phyloP scores from a whole-genome alignment of 37 sponge, comb jelly and placozoan species.

The Agelas oroides region DNA sequence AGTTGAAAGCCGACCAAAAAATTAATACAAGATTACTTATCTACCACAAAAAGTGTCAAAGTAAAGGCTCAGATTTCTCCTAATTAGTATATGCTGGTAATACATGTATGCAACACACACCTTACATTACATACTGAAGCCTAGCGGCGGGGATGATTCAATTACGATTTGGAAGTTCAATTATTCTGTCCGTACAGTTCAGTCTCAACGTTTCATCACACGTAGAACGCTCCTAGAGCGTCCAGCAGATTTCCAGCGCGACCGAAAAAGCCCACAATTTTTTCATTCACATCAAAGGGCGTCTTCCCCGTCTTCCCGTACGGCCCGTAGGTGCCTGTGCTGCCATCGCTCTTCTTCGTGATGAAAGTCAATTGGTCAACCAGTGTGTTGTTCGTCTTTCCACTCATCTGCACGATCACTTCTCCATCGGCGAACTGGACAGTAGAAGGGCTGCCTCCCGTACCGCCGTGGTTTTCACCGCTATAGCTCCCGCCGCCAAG shows the following conservation, averaged over 20 bases:
- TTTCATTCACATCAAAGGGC: not conserved
- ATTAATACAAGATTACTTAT: no score
- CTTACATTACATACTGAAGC: no score
- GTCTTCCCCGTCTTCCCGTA: slow-evolving; percentile 11
- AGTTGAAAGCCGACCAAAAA: no score
- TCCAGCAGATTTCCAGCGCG: slow-evolving; percentile 5
- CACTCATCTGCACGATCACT: not conserved
- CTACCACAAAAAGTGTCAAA: no score
- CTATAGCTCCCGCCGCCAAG: not conserved
- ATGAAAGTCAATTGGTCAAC: slow-evolving; percentile 6
- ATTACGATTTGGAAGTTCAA: no score
- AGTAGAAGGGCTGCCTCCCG: not conserved
- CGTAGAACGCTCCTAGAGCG: no score
- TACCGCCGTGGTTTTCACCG: not conserved
- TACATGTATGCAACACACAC: no score
- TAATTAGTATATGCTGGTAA: no score
- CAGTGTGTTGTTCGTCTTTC: not conserved
- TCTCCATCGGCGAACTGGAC: not conserved
- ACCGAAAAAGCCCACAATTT: slow-evolving; percentile 20
- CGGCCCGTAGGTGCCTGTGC: slow-evolving; percentile 1
- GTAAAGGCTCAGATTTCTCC: no score
- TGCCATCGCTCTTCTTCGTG: not conserved
- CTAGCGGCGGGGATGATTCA: no score
- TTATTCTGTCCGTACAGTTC: no score
- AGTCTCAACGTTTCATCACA: no score